Base-by-base conservation (phyloP, 2,888 invertebrate genomes). In the Lepidonotus clava region DNA sequence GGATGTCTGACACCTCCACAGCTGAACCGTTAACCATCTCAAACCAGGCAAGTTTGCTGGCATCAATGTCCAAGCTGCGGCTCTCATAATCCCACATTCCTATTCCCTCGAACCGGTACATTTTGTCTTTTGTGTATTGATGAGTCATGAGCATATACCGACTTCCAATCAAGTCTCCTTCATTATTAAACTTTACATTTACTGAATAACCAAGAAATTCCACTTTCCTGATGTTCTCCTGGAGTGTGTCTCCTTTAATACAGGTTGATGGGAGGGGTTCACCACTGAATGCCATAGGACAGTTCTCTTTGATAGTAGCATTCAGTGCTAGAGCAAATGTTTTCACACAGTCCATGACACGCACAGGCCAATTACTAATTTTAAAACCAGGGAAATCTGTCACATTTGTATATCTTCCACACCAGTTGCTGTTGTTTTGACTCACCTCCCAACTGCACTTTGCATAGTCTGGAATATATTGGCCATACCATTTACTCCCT, bases 301-400 rank as follows among this genome's bases (percentile, higher is more conserved):
- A 89, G 61, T 34, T 32, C 18, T 40, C 53, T 24, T 38, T 51
- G 66, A 80, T 80, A n/a, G 86, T 41, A 11, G 53, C 38, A 28
- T 89, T 83, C 0, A 89, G 28, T 32, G 88, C 89, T 53, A 71
- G 71, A 4, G 89, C 89, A 66, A 66, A 89, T 18, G 88, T 84
- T 28, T 89, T 87, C 21, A 89, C 89, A 6, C 88, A 67, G 67
- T 89, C 88, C 36, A 89, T 86, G 0, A 88, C 87, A 28, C 86
- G 85, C n/a, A 61, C 61, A 4, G 61, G 61, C 61, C 61, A 61
- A 32, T 61, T 61, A 24, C 28, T 61, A 32, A 61, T 28, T 14
- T 24, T 61, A 32, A 61, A 61, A 4, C 28, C 28, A 1, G 61
- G 28, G 28, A 61, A 61, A 24, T 61, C 61, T 61, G 61, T 28